These are phyloP conservation scores for Holotrichia oblita DNA, from an alignment of 1,140 invertebrate species.

Conservation along the genomic window DNA sequence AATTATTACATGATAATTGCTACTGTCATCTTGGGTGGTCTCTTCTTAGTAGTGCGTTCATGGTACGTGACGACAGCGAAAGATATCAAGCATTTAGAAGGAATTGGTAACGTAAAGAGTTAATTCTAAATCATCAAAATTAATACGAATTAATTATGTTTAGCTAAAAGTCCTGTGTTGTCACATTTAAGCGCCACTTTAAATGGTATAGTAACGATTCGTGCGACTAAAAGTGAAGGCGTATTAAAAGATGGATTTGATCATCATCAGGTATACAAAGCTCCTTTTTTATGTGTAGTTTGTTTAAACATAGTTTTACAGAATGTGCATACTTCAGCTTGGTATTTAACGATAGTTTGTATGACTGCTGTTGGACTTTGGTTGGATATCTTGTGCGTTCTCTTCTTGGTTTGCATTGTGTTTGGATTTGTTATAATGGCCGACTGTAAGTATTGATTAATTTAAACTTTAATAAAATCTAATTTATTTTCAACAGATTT, in stretches of 20 bases:
- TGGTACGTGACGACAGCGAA: conserved; percentile 64
- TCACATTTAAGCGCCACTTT: conserved; percentile 70
- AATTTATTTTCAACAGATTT: conserved; percentile 42
- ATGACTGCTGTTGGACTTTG: conserved; percentile 82
- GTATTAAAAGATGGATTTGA: conserved; percentile 60
- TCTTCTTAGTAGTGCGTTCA: conserved; percentile 59
- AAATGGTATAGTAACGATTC: conserved; percentile 58
- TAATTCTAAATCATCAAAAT: conserved; percentile 38
- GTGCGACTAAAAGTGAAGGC: conserved; percentile 60
- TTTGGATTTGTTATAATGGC: conserved; percentile 75
- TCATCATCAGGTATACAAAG: conserved; percentile 54
- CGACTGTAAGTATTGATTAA: conserved; percentile 52
- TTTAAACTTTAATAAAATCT: background rate
- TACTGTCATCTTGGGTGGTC: conserved; percentile 63
- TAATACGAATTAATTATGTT: conserved; percentile 36
- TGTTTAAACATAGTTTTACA: conserved; percentile 26
- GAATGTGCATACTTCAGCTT: conserved; percentile 53
- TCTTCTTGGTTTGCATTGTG: conserved; percentile 72
- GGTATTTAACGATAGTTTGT: conserved; percentile 76
- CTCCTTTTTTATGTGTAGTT: background rate
- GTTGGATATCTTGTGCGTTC: conserved; percentile 78
- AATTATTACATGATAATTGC: conserved; percentile 78
- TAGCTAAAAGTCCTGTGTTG: conserved; percentile 78
- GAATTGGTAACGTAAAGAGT: conserved; percentile 58
- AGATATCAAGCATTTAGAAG: conserved; percentile 68